Conservation (phyloP, 2,113 vertebrate genomes). For the Herpetotheres cachinnans region DNA sequence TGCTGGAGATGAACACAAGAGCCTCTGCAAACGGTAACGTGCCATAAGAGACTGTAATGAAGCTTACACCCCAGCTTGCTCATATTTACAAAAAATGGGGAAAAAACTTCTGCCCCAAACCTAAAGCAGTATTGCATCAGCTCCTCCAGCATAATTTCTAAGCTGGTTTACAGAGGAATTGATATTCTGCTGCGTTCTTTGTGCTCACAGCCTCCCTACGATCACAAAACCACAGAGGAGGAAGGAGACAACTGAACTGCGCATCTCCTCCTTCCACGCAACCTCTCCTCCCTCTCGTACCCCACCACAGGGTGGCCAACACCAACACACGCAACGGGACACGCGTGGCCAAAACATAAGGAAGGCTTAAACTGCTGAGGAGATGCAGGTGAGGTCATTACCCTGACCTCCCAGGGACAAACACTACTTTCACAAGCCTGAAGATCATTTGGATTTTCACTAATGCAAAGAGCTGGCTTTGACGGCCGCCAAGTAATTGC, state of each 20-base stretch:
- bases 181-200: neutral
- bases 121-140: neutral
- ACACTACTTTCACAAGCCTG: neutral
- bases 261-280: neutral
- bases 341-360: accelerated
- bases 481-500: neutral
- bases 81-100: accelerated
- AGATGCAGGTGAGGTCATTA: accelerated
- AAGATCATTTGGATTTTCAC: neutral
- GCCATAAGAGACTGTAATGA: accelerated
- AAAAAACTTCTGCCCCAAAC: neutral
- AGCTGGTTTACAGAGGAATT: neutral
- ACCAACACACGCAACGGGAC: accelerated
- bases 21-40: accelerated
- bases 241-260: accelerated
- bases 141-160: neutral
- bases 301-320: accelerated
- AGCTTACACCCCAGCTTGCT: accelerated
- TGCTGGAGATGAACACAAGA: accelerated
- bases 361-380: neutral
- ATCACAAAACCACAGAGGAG: neutral
- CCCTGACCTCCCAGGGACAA: neutral
- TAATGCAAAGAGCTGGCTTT: neutral
- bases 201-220: neutral
- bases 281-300: neutral